Evolutionary conservation across 2,113 vertebrate species (phyloP), one percentile per base, ranked within the genome.

Genomic region (Uria lomvia): DNA sequence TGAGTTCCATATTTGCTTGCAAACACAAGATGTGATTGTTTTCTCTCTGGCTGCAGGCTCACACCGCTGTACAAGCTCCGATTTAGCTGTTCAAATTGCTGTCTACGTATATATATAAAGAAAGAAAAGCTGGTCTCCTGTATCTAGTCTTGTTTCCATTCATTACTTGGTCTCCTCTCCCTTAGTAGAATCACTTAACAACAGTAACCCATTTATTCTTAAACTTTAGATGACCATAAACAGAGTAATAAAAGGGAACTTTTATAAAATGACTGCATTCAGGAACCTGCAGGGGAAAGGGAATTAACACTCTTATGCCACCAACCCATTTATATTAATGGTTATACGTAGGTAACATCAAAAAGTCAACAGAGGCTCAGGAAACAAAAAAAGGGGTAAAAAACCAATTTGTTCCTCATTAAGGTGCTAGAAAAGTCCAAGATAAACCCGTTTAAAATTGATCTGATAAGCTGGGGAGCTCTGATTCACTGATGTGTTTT

Each of bases 401-500:
- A 93, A 94, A 63, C 30, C 96, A 97, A 97, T 97, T 97, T 97
- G 81, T 97, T 98, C 88, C 94, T 98, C 95, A 96, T 98, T 98
- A 98, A 97, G 91, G 88, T 95, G 93, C 85, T 97, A 91, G 96
- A 94, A 97, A 98, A 98, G 92, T 95, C 95, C 81, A 93, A 97
- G 97, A 98, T 98, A 98, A 98, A 98, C 97, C 96, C 95, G 68
- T 98, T 98, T 98, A 98, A 98, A 98, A 98, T 97, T 98, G 98
- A 98, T 98, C 98, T 97, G 98, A 97, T 98, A 97, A 98, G 87
- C 95, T 92, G 5, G 7, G 80, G 67, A 96, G 92, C 94, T 92
- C 92, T 96, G 96, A 98, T 96, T 96, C 95, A 97, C 96, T 94
- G 96, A 93, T 97, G 92, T 97, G 96, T 96, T 98, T 98, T 97